phyloP scores from a whole-genome alignment of 2,797 vertebrate species.

The Onychomys arenicola region DNA sequence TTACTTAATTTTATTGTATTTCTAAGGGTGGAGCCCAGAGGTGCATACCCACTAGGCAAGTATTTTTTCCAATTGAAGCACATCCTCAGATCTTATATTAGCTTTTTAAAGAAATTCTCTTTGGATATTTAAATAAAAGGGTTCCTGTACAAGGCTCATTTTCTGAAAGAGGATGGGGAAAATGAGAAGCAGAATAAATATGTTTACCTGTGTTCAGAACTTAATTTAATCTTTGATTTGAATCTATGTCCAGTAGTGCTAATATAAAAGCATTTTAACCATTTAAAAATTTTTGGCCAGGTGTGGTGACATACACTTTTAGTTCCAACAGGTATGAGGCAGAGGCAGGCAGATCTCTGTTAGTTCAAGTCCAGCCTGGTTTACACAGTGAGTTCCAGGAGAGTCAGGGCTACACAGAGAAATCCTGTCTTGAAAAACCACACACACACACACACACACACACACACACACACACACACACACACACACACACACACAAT shows the following conservation, averaged over 20 bases:
- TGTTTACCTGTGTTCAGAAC: background rate
- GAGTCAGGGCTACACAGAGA: background rate
- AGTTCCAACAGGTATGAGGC: background rate
- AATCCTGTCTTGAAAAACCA: background rate
- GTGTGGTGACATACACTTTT: background rate
- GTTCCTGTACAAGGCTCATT: background rate
- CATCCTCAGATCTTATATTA: background rate
- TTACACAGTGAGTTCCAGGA: background rate
- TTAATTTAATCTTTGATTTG: background rate
- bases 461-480: background rate
- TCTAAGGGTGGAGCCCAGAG: background rate
- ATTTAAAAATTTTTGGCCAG: background rate
- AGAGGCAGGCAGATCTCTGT: background rate
- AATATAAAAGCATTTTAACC: background rate
- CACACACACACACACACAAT: background rate
- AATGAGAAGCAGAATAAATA: background rate
- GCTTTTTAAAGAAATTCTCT: background rate
- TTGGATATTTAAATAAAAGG: slow-evolving; percentile 30
- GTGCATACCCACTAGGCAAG: background rate
- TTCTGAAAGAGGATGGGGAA: background rate
- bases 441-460: background rate
- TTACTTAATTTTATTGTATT: background rate
- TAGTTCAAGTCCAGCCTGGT: background rate
- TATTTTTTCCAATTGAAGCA: background rate
- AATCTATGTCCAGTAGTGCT: background rate